Base-by-base conservation (phyloP, 2,113 vertebrate genomes). In the Myotis yumanensis region DNA sequence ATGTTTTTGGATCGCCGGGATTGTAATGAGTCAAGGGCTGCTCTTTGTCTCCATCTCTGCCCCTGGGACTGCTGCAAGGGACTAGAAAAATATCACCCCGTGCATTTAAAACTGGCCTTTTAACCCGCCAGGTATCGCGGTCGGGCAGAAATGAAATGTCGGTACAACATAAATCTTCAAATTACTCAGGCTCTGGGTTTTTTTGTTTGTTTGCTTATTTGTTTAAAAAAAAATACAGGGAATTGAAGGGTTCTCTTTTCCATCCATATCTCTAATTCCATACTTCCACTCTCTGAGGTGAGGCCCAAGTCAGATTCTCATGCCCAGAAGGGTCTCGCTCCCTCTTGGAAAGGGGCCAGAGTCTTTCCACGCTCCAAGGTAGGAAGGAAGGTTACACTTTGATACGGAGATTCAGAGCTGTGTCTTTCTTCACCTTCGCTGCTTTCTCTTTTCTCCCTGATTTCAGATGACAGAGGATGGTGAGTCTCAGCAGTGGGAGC, bases 21-120 rank as follows among this genome's bases (percentile, higher is more conserved):
- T 35, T 11, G 9, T 40, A 22, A 43, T 57, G 22, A 28, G 23
- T 37, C 83, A 40, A 25, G 0, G 7, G 37, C 37, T 37, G 51
- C 71, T 83, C 87, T 96, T 94, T 94, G 76, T 94, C 90, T 93
- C n/a, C 17, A 1, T 35, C 71, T 89, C 89, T 86, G 51, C n/a
- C 71, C 46, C 25, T 76, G 28, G n/a, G 43, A 69, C 37, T 51
- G 72, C 37, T 5, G 16, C 2, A 37, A 40, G 28, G 40, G 52
- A 20, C 40, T 25, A 59, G 37, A 71, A 89, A 82, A 85, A n/a
- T 48, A 48, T 2, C 62, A 46, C 0, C 12, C n/a, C 8, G 57
- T 40, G 2, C 54, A 9, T 52, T 77, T 68, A 48, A 64, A 79
- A 72, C 43, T n/a, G 86, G 28, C 54, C 91, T 94, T 81, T 73